Base-by-base conservation (phyloP, 2,888 invertebrate genomes). In the Plemyria rubiginata region DNA sequence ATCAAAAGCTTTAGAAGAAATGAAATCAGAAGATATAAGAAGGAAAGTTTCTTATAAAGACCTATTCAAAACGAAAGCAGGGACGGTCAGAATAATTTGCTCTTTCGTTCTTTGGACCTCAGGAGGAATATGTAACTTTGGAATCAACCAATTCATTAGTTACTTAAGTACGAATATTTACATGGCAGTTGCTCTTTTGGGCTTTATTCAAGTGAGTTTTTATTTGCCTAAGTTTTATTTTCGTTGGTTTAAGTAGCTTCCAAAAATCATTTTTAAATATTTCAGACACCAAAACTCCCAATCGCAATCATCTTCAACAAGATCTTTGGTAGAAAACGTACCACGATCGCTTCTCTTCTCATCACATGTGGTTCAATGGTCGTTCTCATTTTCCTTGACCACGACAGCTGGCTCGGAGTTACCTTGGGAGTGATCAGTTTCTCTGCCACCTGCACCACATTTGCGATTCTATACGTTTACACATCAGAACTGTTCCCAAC, bases 401-500 rank as follows among this genome's bases (percentile, higher is more conserved):
- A 73, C 32, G 78, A 75, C 2, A 80, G 80, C 43, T 78, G 76
- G 68, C 60, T 71, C 0, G 77, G 80, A 9, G 77, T 75, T 0
- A 50, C 79, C 1, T 46, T 84, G 7, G 84, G 82, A 3, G 67
- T 84, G 0, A 65, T 79, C 5, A 83, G 83, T 4, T 76, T 83
- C 6, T 72, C 75, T 40, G 72, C 79, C 0, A 67, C 73, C 0
- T 77, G 71, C 16, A 74, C 75, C 0, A 73, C 73, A 0, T 86
- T 81, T 53, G 70, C 71, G 2, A 64, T 84, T 2, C 13, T 80
- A 4, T 83, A 80, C 38, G 74, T 86, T 2, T 84, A 79, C 54
- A 76, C 77, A 5, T 80, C 82, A 0, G 86, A 87, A 68, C 66
- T 86, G n/a, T 87, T 79, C 62, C 86, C 87, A 28, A 86, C 86